A percentile compares a stretch with the other conserved stretches of the same genome.
These are phyloP conservation scores for Drosophila atroscutellata DNA, from an alignment of 2,888 invertebrate species.

Conservation along the genomic window DNA sequence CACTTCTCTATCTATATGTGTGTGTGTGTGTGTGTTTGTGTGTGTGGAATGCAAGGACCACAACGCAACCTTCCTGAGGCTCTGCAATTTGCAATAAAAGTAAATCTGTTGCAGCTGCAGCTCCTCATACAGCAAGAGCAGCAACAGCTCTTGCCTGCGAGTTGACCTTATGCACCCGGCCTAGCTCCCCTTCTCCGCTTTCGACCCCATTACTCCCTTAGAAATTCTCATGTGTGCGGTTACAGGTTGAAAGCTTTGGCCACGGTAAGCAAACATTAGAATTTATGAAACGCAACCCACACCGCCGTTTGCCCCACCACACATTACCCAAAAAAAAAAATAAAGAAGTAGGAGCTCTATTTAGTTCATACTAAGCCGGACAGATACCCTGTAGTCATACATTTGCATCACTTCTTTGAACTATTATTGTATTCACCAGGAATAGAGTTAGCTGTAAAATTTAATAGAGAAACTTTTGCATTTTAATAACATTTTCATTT, in stretches of 20 bases:
- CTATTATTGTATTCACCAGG: background rate
- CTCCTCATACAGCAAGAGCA: background rate
- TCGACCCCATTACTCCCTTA: background rate
- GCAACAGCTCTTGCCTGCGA: slow-evolving; percentile 2
- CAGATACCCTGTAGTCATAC: slow-evolving; percentile 14
- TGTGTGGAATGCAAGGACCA: slow-evolving; percentile 24
- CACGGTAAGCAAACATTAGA: slow-evolving; percentile 80
- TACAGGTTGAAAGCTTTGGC: slow-evolving; percentile 69
- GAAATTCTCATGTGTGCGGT: slow-evolving; percentile 37
- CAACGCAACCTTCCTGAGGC: slow-evolving; percentile 51
- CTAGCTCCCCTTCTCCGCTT: background rate
- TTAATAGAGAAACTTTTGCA: background rate
- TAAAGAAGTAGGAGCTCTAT: background rate
- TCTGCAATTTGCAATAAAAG: slow-evolving; percentile 77
- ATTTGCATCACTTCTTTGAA: background rate
- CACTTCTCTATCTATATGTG: slow-evolving; percentile 9
- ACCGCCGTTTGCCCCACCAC: slow-evolving; percentile 16
- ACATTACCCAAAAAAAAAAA: slow-evolving; percentile 18
- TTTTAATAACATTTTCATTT: background rate
- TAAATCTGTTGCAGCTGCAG: slow-evolving; percentile 66
- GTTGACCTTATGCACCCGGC: slow-evolving; percentile 8
- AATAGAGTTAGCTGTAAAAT: background rate
- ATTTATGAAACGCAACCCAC: slow-evolving; percentile 75
- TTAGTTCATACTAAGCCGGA: background rate
- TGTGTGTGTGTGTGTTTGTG: slow-evolving; percentile 7